Conservation (phyloP, 2,797 vertebrate genomes). For the Rallus crepitans region DNA sequence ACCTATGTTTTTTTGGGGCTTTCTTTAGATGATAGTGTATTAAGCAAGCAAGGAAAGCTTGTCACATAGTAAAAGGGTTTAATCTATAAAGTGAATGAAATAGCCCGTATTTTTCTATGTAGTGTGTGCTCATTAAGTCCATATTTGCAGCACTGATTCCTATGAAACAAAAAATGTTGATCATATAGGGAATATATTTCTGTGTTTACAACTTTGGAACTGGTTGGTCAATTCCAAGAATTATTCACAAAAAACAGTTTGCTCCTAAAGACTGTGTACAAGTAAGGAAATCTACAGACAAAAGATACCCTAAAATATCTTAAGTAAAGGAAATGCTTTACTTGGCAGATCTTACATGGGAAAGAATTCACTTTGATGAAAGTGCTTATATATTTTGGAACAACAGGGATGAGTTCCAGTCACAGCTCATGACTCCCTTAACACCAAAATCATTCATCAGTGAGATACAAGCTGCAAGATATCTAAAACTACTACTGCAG, state of each 20-base stretch:
- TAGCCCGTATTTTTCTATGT: background rate
- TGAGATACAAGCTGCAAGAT: background rate
- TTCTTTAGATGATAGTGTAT: background rate
- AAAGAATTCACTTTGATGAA: background rate
- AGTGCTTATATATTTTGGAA: background rate
- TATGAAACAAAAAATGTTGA: background rate
- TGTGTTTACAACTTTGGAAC: background rate
- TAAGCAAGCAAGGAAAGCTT: background rate
- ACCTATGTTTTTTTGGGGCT: background rate
- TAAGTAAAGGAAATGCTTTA: background rate
- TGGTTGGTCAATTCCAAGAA: background rate
- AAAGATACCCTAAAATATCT: background rate
- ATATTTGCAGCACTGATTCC: background rate
- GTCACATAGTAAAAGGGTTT: background rate
- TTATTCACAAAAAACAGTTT: background rate
- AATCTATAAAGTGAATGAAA: background rate
- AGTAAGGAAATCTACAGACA: background rate
- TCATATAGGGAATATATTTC: background rate
- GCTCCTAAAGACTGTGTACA: background rate
- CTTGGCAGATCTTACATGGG: background rate
- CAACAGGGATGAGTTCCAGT: background rate
- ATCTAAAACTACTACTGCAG: background rate
- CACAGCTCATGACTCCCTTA: background rate
- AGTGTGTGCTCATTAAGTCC: background rate
- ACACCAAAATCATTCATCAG: background rate